These are phyloP conservation scores for Siphlonurus alternatus DNA, from an alignment of 2,888 invertebrate species.

Conservation along the genomic window DNA sequence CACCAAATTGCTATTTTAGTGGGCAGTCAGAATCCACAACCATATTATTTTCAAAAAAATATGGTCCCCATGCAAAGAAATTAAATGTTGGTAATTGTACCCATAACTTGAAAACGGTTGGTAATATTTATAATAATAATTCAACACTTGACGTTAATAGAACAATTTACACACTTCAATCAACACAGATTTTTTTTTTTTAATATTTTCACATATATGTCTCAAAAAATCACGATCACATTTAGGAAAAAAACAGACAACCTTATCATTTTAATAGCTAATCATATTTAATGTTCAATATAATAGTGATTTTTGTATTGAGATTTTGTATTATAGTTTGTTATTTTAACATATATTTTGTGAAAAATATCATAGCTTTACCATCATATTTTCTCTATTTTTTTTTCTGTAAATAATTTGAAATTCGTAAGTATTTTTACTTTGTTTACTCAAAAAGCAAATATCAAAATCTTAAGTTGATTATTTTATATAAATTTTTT, in stretches of 20 bases:
- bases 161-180: background rate
- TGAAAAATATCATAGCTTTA: conserved; percentile 7
- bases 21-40: no score
- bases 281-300: background rate
- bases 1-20: no score
- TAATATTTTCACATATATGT: no score
- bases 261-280: no score
- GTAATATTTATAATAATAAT: no score
- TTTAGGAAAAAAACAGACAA: no score
- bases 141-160: background rate
- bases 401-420: conserved; percentile 3
- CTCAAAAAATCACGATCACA: background rate
- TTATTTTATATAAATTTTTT: background rate
- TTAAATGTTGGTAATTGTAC: no score
- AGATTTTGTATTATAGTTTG: no score
- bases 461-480: conserved; percentile 13
- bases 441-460: conserved; percentile 13
- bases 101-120: no score
- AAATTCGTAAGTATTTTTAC: conserved; percentile 3
- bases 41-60: no score
- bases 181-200: background rate
- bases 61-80: no score
- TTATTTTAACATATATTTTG: conserved; percentile 10
- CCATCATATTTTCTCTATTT: conserved; percentile 8
- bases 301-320: background rate